Conservation (phyloP, 1,140 invertebrate genomes). For the honey bee (Apis mellifera) region DNA sequence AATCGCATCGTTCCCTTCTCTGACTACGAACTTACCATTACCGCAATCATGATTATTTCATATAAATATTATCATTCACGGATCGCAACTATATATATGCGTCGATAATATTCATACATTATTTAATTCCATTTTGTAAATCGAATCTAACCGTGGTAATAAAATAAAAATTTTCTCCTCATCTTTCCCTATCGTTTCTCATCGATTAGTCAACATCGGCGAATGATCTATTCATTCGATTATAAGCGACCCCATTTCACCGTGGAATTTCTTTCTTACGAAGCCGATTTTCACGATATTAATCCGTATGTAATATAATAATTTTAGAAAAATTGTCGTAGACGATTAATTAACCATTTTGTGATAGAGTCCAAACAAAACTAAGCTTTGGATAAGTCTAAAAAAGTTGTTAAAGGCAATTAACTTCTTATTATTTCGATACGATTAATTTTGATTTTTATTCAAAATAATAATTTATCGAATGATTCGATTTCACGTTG, state of each 20-base stretch:
- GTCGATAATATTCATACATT: not conserved
- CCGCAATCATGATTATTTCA: not conserved
- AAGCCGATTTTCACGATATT: not conserved
- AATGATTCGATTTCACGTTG: too few relatives aligned
- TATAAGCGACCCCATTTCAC: fast-evolving
- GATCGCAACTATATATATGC: too few relatives aligned
- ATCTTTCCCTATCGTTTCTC: not conserved
- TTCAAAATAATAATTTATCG: too few relatives aligned
- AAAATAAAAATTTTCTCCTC: too few relatives aligned
- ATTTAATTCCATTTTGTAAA: not conserved
- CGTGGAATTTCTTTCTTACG: not conserved
- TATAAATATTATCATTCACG: not conserved
- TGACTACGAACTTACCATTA: not conserved
- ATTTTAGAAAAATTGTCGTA: too few relatives aligned
- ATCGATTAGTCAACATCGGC: not conserved
- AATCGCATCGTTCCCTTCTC: not conserved
- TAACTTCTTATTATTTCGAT: too few relatives aligned
- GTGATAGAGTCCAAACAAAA: too few relatives aligned
- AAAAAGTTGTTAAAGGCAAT: too few relatives aligned
- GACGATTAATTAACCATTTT: too few relatives aligned
- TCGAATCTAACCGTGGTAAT: not conserved
- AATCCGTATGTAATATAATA: not conserved
- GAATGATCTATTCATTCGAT: not conserved
- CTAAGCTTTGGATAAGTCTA: too few relatives aligned
- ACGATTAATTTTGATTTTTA: too few relatives aligned